A percentile compares a stretch with the other conserved stretches of the same genome.
These are phyloP conservation scores for Oncorhynchus masou DNA, from an alignment of 2,113 vertebrate genomes.

Conservation along the genomic window DNA sequence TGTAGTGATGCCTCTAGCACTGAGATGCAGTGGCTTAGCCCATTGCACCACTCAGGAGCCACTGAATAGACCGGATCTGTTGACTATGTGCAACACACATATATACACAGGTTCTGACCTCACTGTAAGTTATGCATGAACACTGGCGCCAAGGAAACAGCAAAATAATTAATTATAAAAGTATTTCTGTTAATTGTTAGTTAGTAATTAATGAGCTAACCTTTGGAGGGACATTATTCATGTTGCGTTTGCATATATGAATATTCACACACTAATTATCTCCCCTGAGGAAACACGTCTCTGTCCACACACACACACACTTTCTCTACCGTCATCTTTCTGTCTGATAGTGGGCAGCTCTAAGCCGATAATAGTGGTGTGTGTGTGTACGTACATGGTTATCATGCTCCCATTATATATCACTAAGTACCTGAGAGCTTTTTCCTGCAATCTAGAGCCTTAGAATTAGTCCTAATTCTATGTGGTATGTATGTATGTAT, in stretches of 20 bases:
- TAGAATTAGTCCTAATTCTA: no score
- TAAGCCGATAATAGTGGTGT: no score
- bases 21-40: no score
- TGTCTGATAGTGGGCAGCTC: slow-evolving; percentile 1
- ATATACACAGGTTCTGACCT: slow-evolving; percentile 46
- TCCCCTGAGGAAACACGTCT: slow-evolving; percentile 77
- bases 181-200: slow-evolving; percentile 79
- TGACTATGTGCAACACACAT: no score
- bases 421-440: no score
- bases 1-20: no score
- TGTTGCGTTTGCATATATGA: slow-evolving; percentile 85
- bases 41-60: no score
- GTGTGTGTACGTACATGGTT: no score
- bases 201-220: slow-evolving; percentile 85
- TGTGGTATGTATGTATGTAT: no score
- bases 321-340: slow-evolving; percentile 1
- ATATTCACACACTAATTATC: slow-evolving; percentile 81
- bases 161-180: slow-evolving; percentile 53
- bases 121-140: slow-evolving; percentile 54
- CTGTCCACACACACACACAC: slow-evolving; percentile 51
- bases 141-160: slow-evolving; percentile 35
- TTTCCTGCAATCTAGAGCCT: no score
- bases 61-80: no score
- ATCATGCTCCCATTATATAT: no score
- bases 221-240: slow-evolving; percentile 82